Conservation (phyloP, 2,797 vertebrate genomes). For the Margarornis squamiger region DNA sequence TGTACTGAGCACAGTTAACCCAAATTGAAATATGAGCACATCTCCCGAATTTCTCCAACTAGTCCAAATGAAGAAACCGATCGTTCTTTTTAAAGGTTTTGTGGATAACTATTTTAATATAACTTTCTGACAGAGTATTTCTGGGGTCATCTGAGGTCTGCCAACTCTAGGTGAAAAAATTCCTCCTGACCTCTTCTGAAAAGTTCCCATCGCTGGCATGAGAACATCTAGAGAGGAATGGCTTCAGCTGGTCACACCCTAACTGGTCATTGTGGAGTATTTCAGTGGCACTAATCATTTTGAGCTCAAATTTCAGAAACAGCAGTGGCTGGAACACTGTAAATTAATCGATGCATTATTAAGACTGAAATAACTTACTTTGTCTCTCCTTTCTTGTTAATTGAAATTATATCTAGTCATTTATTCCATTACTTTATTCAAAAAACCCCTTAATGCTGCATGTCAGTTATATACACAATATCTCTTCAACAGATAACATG, state of each 20-base stretch:
- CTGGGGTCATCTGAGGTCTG: background rate
- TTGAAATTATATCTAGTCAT: background rate
- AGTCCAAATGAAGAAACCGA: background rate
- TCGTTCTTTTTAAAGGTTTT: background rate
- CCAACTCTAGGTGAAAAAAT: background rate
- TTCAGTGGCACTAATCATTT: background rate
- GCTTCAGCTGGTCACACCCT: background rate
- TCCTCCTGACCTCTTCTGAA: background rate
- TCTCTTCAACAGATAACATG: background rate
- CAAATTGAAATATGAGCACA: background rate
- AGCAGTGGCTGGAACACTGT: background rate
- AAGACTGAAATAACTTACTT: background rate
- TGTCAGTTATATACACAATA: background rate
- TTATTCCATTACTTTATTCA: background rate
- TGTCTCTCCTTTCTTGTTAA: background rate
- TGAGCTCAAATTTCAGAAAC: background rate
- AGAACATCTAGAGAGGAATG: background rate
- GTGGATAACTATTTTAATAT: background rate
- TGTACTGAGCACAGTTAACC: accelerated
- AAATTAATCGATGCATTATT: background rate
- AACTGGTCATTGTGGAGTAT: background rate
- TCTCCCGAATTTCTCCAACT: background rate
- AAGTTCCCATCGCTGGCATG: background rate
- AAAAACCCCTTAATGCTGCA: background rate
- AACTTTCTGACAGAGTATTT: background rate